These are phyloP conservation scores for Tiliacea citrago DNA, from an alignment of 2,888 invertebrate genomes.

Conservation along the genomic window DNA sequence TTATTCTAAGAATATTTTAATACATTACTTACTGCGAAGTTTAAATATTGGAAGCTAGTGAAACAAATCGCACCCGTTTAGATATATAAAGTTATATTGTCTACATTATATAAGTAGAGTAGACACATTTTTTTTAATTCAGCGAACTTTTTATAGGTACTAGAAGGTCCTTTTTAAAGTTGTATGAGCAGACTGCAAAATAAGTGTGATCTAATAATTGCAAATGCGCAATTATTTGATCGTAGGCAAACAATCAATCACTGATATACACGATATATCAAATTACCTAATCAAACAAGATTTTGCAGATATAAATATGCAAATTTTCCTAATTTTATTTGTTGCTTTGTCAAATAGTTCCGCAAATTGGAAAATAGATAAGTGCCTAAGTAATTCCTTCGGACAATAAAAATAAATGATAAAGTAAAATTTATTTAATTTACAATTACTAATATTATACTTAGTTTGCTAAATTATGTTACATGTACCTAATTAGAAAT, in stretches of 20 bases:
- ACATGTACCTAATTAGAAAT: neutral
- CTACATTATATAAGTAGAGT: neutral
- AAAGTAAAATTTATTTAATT: neutral
- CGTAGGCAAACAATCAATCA: conserved; percentile 10
- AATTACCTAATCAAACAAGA: conserved; percentile 21
- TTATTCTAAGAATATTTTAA: neutral
- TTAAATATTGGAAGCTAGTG: neutral
- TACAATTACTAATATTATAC: neutral
- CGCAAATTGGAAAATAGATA: conserved; percentile 8
- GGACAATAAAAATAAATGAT: neutral
- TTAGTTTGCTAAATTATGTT: neutral
- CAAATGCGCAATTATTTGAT: conserved; percentile 16
- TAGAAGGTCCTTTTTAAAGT: neutral
- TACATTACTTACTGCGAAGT: neutral
- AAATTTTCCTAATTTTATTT: conserved; percentile 16
- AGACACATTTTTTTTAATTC: neutral
- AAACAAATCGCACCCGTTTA: neutral
- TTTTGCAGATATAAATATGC: conserved; percentile 15
- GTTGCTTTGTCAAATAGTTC: conserved; percentile 10
- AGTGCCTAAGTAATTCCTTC: neutral
- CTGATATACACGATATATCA: conserved; percentile 1
- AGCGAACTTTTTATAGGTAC: neutral
- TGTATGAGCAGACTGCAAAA: too few relatives aligned
- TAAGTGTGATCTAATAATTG: neutral
- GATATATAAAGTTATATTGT: neutral